These are phyloP conservation scores for Cisticola juncidis DNA, from an alignment of 2,113 vertebrate species.

Conservation along the genomic window DNA sequence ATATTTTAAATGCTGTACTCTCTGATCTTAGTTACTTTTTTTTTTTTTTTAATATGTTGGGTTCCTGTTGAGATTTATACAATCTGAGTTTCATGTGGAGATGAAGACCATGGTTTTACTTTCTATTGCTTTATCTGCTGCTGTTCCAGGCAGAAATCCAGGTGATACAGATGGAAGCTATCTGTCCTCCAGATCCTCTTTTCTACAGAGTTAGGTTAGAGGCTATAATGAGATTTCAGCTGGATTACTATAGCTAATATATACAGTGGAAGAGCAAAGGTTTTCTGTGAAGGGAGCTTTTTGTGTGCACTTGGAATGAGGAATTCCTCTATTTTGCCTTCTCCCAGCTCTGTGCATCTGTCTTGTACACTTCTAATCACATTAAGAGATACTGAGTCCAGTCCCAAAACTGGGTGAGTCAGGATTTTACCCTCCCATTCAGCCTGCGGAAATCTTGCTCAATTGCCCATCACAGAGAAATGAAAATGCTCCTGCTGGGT, in stretches of 20 bases:
- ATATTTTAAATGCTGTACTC: background rate
- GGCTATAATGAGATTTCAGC: constrained; percentile 6
- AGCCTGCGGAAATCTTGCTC: background rate
- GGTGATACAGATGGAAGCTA: constrained; percentile 7
- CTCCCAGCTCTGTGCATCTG: background rate
- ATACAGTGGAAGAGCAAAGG: background rate
- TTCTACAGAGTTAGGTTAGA: background rate
- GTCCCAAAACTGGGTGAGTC: background rate
- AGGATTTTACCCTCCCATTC: background rate
- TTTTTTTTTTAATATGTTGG: background rate
- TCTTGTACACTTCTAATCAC: background rate
- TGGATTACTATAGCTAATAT: background rate
- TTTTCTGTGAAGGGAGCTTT: background rate
- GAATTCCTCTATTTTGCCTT: background rate
- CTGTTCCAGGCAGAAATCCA: constrained; percentile 20
- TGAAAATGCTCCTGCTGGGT: background rate
- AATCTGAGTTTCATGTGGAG: constrained; percentile 11
- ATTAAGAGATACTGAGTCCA: background rate
- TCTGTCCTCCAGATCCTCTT: background rate
- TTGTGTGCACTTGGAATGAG: background rate
- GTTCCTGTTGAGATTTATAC: background rate
- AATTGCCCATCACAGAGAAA: background rate
- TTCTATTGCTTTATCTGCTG: constrained; percentile 22
- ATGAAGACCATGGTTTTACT: background rate
- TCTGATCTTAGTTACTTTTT: background rate